Conservation (phyloP, 30 jellyfish, hydroid and myxozoan genomes). For the Turritopsis dohrnii region DNA sequence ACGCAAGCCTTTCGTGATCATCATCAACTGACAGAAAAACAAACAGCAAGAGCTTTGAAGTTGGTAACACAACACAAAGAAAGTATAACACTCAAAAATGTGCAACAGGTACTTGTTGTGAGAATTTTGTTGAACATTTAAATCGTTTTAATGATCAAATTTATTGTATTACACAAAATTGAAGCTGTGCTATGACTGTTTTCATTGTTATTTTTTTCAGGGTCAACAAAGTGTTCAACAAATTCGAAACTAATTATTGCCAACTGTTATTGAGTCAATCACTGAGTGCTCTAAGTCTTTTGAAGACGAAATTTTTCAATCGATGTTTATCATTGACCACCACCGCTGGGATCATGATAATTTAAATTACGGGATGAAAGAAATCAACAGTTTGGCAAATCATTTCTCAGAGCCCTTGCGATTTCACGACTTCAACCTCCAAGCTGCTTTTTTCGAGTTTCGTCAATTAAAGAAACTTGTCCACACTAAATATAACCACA, state of each 20-base stretch:
- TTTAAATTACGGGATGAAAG: neutral
- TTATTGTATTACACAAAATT: too few relatives aligned
- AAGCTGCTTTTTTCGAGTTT: neutral
- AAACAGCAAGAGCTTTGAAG: too few relatives aligned
- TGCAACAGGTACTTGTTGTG: too few relatives aligned
- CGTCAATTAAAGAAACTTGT: neutral
- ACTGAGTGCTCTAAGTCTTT: neutral
- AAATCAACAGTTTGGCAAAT: neutral
- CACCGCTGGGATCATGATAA: neutral
- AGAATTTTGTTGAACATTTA: too few relatives aligned
- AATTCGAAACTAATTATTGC: neutral
- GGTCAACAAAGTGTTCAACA: too few relatives aligned
- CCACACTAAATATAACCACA: neutral
- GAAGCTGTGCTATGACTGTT: too few relatives aligned
- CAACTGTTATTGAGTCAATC: neutral
- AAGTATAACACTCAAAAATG: too few relatives aligned
- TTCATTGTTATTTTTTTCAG: too few relatives aligned
- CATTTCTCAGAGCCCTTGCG: neutral
- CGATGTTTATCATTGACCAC: neutral
- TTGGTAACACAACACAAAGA: too few relatives aligned
- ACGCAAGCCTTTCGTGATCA: too few relatives aligned
- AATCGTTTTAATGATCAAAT: too few relatives aligned
- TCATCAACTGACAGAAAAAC: too few relatives aligned
- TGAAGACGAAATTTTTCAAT: neutral
- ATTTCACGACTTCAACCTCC: neutral